phyloP scores from a whole-genome alignment of 2,113 vertebrate genomes.

The Mesocricetus auratus region DNA sequence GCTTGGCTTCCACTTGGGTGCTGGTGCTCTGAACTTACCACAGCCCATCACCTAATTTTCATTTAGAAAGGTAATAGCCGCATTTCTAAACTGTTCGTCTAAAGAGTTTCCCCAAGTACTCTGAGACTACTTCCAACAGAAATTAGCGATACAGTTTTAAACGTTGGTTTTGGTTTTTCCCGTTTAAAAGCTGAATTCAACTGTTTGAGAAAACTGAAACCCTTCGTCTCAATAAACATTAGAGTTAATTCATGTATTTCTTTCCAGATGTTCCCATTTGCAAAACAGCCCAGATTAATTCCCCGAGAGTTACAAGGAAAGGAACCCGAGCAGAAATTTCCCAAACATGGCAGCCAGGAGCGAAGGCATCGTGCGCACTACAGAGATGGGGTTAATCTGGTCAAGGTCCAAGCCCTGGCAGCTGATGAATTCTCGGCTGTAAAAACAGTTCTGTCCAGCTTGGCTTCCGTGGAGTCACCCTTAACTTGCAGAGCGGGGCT shows the following conservation, averaged over 20 bases:
- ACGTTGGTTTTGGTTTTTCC: background rate
- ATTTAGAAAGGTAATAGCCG: conserved; percentile 17
- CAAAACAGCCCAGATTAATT: conserved; percentile 12
- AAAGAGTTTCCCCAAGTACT: background rate
- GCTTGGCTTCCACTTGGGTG: background rate
- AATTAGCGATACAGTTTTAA: conserved; percentile 31
- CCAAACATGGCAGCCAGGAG: background rate
- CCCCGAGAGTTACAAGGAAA: background rate
- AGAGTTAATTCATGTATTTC: conserved; percentile 8
- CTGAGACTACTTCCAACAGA: background rate
- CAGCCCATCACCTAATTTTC: background rate
- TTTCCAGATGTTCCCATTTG: conserved; percentile 18
- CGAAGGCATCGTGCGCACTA: background rate
- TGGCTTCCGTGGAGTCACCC: conserved; percentile 7
- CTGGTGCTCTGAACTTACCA: background rate
- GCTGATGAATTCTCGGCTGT: background rate
- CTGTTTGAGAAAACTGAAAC: conserved; percentile 42
- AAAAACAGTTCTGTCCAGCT: background rate
- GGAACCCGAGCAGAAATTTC: conserved; percentile 23
- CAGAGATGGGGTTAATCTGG: background rate
- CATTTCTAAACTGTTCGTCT: conserved; percentile 11
- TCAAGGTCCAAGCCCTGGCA: background rate
- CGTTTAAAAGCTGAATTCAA: conserved; percentile 38
- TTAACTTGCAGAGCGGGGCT: conserved; percentile 16
- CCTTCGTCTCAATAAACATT: background rate